phyloP scores from a whole-genome alignment of 2,888 invertebrate genomes.

The Polydrusus pterygomalis region DNA sequence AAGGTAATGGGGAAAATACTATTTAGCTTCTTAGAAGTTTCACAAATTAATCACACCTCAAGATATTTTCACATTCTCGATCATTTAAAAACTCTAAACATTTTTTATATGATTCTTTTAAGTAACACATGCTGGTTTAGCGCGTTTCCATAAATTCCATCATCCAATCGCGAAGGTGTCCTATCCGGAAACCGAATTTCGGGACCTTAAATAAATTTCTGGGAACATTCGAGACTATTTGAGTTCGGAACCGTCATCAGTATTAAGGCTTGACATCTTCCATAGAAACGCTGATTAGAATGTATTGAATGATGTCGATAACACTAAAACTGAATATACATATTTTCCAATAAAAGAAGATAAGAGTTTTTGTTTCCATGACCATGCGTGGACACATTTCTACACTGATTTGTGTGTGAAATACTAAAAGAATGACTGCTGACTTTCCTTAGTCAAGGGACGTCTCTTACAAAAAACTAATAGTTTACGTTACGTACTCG shows the following conservation, averaged over 20 bases:
- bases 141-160: conserved; percentile 49
- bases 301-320: conserved; percentile 19
- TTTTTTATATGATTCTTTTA: too few relatives aligned
- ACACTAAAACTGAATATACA: neutral
- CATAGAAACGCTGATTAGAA: conserved; percentile 42
- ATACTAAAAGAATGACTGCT: too few relatives aligned
- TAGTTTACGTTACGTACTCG: neutral
- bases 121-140: neutral
- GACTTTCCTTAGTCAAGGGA: too few relatives aligned
- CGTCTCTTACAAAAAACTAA: neutral
- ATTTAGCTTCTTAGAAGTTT: neutral
- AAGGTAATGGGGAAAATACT: neutral
- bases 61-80: too few relatives aligned
- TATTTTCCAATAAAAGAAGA: neutral
- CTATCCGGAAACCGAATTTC: conserved; percentile 29
- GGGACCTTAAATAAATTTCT: conserved; percentile 49
- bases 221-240: conserved; percentile 41
- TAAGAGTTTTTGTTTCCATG: too few relatives aligned
- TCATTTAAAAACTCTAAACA: conserved; percentile 15
- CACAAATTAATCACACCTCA: neutral
- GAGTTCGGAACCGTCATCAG: conserved; percentile 50
- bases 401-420: too few relatives aligned
- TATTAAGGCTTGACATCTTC: conserved; percentile 35
- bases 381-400: too few relatives aligned
- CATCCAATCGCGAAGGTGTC: conserved; percentile 42